Conservation (phyloP, 2,888 invertebrate genomes). For the Cyrtodaria siliqua region DNA sequence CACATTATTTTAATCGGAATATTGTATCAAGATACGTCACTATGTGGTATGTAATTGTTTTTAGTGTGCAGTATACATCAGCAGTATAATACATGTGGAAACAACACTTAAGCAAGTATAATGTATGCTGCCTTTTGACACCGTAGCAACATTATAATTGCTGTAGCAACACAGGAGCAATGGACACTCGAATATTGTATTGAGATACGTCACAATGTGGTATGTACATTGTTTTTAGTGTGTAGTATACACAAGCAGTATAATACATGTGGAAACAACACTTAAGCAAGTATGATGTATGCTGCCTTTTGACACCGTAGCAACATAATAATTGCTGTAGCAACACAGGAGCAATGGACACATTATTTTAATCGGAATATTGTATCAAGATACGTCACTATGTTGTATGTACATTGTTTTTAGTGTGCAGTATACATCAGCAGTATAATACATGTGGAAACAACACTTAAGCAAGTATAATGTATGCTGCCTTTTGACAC, state of each 20-base stretch:
- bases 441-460: background rate
- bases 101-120: constrained; percentile 4
- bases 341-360: constrained; percentile 19
- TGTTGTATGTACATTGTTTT: no score
- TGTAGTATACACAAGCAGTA: background rate
- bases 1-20: no score
- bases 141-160: background rate
- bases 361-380: background rate
- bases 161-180: constrained; percentile 9
- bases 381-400: no score
- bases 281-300: constrained; percentile 19
- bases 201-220: background rate
- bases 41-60: background rate
- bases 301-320: constrained; percentile 21
- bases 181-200: background rate
- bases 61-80: background rate
- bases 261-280: constrained; percentile 14
- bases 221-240: constrained; percentile 1
- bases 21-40: background rate
- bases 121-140: constrained; percentile 23
- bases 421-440: no score
- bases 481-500: constrained; percentile 27
- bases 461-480: background rate
- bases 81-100: constrained; percentile 12
- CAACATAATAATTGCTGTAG: constrained; percentile 5